Evolutionary conservation across 1,140 invertebrate species (phyloP).

Genomic region (Cephus cinctus): DNA sequence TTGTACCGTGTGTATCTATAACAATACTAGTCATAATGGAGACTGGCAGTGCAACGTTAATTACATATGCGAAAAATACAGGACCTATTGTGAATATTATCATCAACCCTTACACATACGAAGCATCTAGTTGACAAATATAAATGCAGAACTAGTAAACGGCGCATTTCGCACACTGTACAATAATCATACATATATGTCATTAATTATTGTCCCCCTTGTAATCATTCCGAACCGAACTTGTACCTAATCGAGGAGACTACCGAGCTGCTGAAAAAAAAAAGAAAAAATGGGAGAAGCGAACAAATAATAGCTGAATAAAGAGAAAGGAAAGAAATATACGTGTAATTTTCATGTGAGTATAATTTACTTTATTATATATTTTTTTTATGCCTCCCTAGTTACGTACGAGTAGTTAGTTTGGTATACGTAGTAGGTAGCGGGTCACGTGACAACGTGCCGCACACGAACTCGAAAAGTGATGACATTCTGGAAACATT

Average conservation of each 20-base stretch:
- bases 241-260: not conserved
- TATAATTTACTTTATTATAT: too few relatives aligned
- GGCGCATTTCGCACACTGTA: slow-evolving; percentile 35
- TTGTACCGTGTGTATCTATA: slow-evolving; percentile 25
- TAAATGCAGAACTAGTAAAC: slow-evolving; percentile 19
- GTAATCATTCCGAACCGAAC: not conserved
- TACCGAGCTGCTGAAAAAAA: not conserved
- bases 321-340: too few relatives aligned
- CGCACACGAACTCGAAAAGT: too few relatives aligned
- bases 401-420: too few relatives aligned
- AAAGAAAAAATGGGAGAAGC: too few relatives aligned
- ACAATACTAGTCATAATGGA: slow-evolving; percentile 10
- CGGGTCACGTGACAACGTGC: too few relatives aligned
- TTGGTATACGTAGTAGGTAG: too few relatives aligned
- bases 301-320: too few relatives aligned
- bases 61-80: slow-evolving; percentile 5
- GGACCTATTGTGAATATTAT: slow-evolving; percentile 29
- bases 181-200: slow-evolving; percentile 34
- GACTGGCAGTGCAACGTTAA: slow-evolving; percentile 3
- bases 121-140: slow-evolving; percentile 5
- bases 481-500: too few relatives aligned
- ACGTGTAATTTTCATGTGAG: too few relatives aligned
- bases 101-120: slow-evolving; percentile 14
- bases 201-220: not conserved
- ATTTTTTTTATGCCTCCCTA: too few relatives aligned